Conservation (phyloP, 2,888 invertebrate genomes). For the Hecatera dysodea region DNA sequence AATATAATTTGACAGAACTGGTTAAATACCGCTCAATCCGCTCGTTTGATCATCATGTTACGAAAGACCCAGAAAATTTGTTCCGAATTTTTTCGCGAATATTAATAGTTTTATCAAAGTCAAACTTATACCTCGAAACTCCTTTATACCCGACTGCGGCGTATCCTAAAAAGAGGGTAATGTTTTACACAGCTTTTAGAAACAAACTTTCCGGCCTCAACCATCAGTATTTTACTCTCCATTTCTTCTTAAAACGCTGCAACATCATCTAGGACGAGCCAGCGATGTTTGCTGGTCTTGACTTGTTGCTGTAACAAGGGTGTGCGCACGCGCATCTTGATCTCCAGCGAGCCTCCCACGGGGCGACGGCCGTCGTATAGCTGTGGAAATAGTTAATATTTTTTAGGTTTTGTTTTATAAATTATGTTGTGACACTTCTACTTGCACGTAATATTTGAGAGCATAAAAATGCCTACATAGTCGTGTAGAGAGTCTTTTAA, state of each 20-base stretch:
- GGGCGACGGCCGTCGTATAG: constrained; percentile 97
- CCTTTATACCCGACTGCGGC: neutral
- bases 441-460: too few species aligned
- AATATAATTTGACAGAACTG: constrained; percentile 5
- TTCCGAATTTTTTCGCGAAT: neutral
- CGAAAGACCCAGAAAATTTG: neutral
- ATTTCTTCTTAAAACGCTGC: constrained; percentile 10
- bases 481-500: too few species aligned
- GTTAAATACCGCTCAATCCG: neutral
- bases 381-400: constrained; percentile 84
- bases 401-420: too few species aligned
- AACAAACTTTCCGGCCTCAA: neutral
- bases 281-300: constrained; percentile 96
- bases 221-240: neutral
- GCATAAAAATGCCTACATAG: too few species aligned
- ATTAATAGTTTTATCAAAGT: neutral
- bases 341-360: constrained; percentile 97
- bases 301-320: constrained; percentile 97
- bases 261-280: constrained; percentile 95
- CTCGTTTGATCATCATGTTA: neutral
- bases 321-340: constrained; percentile 96
- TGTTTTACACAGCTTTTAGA: neutral
- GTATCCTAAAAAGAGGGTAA: neutral
- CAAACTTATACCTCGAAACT: neutral
- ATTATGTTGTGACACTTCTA: too few species aligned